Percentiles rank a stretch among this genome's conserved stretches.
These are phyloP conservation scores for Cepaea nemoralis DNA, from an alignment of 1,140 invertebrate species.

Conservation along the genomic window DNA sequence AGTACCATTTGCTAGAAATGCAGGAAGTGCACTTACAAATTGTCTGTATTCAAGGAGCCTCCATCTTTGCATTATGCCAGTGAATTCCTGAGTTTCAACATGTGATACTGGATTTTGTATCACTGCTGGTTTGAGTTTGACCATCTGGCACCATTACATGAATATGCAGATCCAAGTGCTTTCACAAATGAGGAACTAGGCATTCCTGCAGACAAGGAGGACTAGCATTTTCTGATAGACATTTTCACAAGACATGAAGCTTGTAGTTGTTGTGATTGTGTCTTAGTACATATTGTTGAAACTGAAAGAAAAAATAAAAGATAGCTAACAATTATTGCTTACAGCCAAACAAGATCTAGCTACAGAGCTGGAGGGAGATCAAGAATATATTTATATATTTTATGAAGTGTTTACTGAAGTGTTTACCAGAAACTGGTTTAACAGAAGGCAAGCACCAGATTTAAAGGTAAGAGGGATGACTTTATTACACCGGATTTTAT, in stretches of 20 bases:
- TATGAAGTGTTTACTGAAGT: too few relatives aligned
- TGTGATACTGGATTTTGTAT: conserved; percentile 25
- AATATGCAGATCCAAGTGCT: conserved; percentile 75
- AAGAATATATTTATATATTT: too few relatives aligned
- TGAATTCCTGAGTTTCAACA: background rate
- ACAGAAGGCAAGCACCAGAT: too few relatives aligned
- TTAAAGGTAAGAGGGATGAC: too few relatives aligned
- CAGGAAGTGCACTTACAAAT: too few relatives aligned
- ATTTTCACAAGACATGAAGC: background rate
- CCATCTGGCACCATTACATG: background rate
- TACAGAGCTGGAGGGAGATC: too few relatives aligned
- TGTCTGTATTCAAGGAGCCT: background rate
- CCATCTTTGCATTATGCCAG: background rate
- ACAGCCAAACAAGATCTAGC: too few relatives aligned
- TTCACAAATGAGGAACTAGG: conserved; percentile 87
- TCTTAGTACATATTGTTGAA: background rate
- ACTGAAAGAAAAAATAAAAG: too few relatives aligned
- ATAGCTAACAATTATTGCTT: too few relatives aligned
- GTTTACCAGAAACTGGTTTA: too few relatives aligned
- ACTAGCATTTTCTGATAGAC: conserved; percentile 73
- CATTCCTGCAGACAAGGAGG: conserved; percentile 75
- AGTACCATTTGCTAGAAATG: too few relatives aligned
- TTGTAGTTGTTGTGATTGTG: background rate
- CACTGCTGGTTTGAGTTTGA: conserved; percentile 10
- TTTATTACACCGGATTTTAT: too few relatives aligned